Evolutionary conservation across 1,140 invertebrate species (phyloP).

Genomic region (Delia radicum): DNA sequence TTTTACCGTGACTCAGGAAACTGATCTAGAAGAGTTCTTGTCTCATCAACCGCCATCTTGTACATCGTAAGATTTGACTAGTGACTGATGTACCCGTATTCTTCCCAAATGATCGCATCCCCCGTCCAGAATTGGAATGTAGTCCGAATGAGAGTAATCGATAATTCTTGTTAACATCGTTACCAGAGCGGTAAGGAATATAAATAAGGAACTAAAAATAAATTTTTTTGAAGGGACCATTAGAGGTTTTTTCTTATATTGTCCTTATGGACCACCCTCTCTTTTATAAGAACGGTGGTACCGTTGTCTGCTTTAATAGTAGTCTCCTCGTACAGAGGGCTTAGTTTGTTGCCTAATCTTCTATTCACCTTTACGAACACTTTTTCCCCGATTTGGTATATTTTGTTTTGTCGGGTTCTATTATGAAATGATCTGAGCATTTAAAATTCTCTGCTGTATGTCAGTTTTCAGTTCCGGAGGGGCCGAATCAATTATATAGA

Average conservation of each 20-base stretch:
- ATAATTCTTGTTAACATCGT: no score
- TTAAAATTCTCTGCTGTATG: constrained; percentile 21
- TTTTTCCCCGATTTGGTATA: not conserved
- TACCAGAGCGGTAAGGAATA: no score
- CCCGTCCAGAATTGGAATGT: constrained; percentile 6
- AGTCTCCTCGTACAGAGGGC: no score
- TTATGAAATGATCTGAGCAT: not conserved
- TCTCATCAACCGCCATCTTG: not conserved
- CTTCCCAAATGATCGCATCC: constrained; percentile 18
- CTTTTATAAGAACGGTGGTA: no score
- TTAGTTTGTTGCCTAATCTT: not conserved
- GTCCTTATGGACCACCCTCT: no score
- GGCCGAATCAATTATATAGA: not conserved
- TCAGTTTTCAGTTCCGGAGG: constrained; percentile 10
- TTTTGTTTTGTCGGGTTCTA: not conserved
- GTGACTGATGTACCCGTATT: constrained; percentile 24
- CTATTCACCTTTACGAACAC: no score
- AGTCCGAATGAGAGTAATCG: no score
- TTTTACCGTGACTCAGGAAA: no score
- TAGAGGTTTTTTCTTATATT: no score
- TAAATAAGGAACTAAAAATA: no score
- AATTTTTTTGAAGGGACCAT: no score
- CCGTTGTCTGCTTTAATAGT: no score
- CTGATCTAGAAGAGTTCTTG: not conserved
- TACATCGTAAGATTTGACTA: constrained; percentile 21